A percentile compares a stretch with the other conserved stretches of the same genome.
These are phyloP conservation scores for Aporophyla nigra DNA, from an alignment of 2,888 invertebrate species.

Conservation along the genomic window DNA sequence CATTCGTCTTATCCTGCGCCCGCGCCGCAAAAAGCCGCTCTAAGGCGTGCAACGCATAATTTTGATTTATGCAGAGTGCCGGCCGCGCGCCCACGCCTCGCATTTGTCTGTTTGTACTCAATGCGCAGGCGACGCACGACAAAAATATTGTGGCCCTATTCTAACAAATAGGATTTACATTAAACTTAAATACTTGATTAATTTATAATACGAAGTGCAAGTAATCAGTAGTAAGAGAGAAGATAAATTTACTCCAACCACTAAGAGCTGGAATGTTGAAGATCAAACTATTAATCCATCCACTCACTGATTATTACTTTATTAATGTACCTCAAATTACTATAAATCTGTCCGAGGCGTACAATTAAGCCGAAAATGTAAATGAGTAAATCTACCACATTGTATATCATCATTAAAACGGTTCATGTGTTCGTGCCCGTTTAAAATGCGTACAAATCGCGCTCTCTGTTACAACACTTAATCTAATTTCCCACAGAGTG, in stretches of 20 bases:
- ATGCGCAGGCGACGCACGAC: slow-evolving; percentile 54
- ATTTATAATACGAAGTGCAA: neutral
- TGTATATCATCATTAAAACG: slow-evolving; percentile 58
- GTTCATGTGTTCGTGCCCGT: slow-evolving; percentile 52
- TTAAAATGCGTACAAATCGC: slow-evolving; percentile 55
- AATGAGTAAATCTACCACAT: slow-evolving; percentile 38
- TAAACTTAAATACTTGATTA: slow-evolving; percentile 3
- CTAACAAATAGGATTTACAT: slow-evolving; percentile 33
- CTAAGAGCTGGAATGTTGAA: slow-evolving; percentile 18
- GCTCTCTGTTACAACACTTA: slow-evolving; percentile 66
- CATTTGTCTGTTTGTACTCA: slow-evolving; percentile 70
- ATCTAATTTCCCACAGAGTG: slow-evolving; percentile 64
- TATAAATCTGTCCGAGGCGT: slow-evolving; percentile 38
- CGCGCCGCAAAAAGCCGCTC: slow-evolving; percentile 66
- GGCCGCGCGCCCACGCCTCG: slow-evolving; percentile 76
- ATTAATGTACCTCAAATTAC: slow-evolving; percentile 38
- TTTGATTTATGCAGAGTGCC: slow-evolving; percentile 84
- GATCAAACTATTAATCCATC: slow-evolving; percentile 35
- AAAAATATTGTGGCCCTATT: slow-evolving; percentile 57
- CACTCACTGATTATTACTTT: slow-evolving; percentile 23
- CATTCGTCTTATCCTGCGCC: slow-evolving; percentile 66
- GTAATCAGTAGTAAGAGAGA: neutral
- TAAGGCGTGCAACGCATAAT: slow-evolving; percentile 73
- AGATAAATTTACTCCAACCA: slow-evolving; percentile 6
- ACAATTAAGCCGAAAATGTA: slow-evolving; percentile 47